Base-by-base conservation (phyloP, 2,888 invertebrate species). In the Aproaerema taeniolella region DNA sequence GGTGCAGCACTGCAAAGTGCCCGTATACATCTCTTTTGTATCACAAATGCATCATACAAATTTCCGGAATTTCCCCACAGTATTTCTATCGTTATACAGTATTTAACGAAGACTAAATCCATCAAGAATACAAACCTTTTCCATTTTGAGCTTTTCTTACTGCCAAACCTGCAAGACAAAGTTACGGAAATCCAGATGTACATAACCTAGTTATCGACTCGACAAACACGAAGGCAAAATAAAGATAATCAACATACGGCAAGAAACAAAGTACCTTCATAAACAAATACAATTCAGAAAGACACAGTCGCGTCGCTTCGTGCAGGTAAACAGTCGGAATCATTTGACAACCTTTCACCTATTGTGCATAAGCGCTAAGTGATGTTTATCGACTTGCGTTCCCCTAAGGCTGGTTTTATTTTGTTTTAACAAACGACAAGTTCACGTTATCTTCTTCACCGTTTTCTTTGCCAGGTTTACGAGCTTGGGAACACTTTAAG, bases 301-400 rank as follows among this genome's bases (percentile, higher is more conserved):
- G n/a, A n/a, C n/a, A n/a, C n/a, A n/a, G n/a, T n/a, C n/a, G 43
- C 45, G 42, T 55, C 50, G 52, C 49, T 61, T 57, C 58, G 53
- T 50, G 50, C 49, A 58, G 56, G 63, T 72, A 71, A 72, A 70
- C 68, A 67, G 56, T 54, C 59, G 69, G 67, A 69, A 72, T 67
- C 67, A 69, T 71, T 64, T 58, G 58, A 59, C 68, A 71, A 78
- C 76, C 78, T 78, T 75, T 78, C 78, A 78, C 77, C 78, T 76
- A n/a, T n/a, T n/a, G 70, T 50, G 43, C 55, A 77, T 75, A 76
- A 72, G 62, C 54, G 58, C 58, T 64, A 67, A 73, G 66, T 68
- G 67, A 66, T 62, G 60, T 67, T 67, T 62, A 55, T 55, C 56
- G 48, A 53, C 49, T 43, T 51, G 53, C 55, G 50, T 48, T 49